Evolutionary conservation across 2,888 invertebrate species (phyloP).

Genomic region (Trichacis sp.): DNA sequence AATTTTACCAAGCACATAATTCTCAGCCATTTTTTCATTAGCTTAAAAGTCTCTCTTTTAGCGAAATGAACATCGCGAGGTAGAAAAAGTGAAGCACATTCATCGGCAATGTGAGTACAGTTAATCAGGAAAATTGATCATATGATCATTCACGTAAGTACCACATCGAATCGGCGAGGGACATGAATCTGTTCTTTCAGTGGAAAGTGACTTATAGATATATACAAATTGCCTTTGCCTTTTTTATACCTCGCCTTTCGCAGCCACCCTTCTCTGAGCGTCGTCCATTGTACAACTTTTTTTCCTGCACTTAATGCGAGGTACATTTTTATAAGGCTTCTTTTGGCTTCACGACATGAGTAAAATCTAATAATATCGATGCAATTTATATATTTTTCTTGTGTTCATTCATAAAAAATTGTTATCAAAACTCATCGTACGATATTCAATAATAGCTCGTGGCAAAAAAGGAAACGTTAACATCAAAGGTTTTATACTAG

Average conservation of each 20-base stretch:
- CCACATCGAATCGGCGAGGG: constrained; percentile 30
- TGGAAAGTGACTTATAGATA: constrained; percentile 19
- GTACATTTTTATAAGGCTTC: constrained; percentile 32
- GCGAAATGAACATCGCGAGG: too few species aligned
- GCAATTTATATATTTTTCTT: constrained; percentile 4
- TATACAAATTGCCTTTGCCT: constrained; percentile 5
- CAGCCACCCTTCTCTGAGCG: constrained; percentile 13
- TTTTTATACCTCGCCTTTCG: background rate
- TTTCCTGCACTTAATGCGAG: constrained; percentile 8
- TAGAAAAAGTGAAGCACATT: background rate
- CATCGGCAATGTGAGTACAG: background rate
- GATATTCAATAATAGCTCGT: background rate
- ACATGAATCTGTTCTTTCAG: constrained; percentile 22
- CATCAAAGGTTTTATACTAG: background rate
- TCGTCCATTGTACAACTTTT: constrained; percentile 19
- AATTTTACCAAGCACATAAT: too few species aligned
- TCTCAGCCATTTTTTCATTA: too few species aligned
- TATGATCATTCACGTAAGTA: constrained; percentile 1
- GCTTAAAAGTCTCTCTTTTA: too few species aligned
- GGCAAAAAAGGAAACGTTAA: background rate
- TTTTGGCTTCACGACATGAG: constrained; percentile 13
- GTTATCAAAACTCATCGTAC: background rate
- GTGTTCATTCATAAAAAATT: background rate
- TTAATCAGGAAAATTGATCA: background rate
- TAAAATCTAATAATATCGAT: constrained; percentile 6